Percentiles rank a stretch among this genome's conserved stretches.
Evolutionary conservation across 2,113 vertebrate genomes (phyloP).

Genomic region (Seriola quinqueradiata): DNA sequence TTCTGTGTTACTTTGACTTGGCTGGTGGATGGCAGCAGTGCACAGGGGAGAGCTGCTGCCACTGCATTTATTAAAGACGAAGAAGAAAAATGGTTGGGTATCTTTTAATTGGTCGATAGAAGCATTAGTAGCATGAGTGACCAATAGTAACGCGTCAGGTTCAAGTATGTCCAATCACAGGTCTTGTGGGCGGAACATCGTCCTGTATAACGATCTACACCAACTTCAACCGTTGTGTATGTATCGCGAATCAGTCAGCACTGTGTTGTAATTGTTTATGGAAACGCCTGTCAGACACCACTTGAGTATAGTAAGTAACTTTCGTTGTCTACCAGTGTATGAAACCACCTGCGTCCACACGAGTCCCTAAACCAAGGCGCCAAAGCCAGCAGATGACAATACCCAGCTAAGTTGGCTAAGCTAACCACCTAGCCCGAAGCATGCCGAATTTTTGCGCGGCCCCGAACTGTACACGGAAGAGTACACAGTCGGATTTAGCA

Average conservation of each 20-base stretch:
- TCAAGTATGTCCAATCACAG: slow-evolving; percentile 37
- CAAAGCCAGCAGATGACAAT: slow-evolving; percentile 9
- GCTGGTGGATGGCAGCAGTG: slow-evolving; percentile 14
- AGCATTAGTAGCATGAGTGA: neutral
- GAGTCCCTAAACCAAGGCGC: neutral
- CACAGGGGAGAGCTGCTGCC: neutral
- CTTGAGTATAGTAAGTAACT: neutral
- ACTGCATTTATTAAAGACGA: neutral
- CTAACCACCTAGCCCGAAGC: slow-evolving; percentile 61
- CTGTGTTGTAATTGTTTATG: neutral
- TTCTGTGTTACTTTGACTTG: neutral
- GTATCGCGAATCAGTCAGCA: neutral
- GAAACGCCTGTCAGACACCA: neutral
- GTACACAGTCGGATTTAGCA: slow-evolving; percentile 87
- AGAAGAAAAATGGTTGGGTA: slow-evolving; percentile 11
- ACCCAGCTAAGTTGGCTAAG: slow-evolving; percentile 41
- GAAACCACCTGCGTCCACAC: neutral
- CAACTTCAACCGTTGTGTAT: slow-evolving; percentile 22
- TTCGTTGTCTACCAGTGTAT: neutral
- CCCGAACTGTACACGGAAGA: slow-evolving; percentile 93
- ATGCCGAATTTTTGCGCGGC: slow-evolving; percentile 94
- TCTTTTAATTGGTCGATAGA: slow-evolving; percentile 17
- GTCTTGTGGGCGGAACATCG: neutral
- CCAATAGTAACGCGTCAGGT: neutral
- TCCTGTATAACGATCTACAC: neutral